Evolutionary conservation across 2,888 invertebrate genomes (phyloP).

Genomic region (Liopterus haemorrhoidalis): DNA sequence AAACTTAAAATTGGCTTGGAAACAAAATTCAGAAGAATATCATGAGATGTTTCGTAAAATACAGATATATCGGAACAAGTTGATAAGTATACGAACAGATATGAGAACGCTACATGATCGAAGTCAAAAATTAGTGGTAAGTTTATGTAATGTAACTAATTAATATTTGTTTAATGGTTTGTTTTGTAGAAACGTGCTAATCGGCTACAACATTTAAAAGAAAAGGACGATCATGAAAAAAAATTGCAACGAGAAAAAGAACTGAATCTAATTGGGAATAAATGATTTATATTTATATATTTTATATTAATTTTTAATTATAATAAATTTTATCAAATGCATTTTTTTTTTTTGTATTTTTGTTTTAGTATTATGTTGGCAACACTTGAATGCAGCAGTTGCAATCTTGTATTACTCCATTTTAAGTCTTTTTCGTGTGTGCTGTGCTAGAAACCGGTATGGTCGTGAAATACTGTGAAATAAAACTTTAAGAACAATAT

Average conservation of each 20-base stretch:
- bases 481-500: slow-evolving; percentile 37
- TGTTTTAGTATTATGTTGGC: no score
- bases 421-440: no score
- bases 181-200: slow-evolving; percentile 43
- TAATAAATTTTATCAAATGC: no score
- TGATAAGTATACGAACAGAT: slow-evolving; percentile 44
- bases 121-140: slow-evolving; percentile 45
- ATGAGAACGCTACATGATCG: slow-evolving; percentile 45
- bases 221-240: slow-evolving; percentile 42
- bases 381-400: no score
- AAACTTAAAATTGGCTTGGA: slow-evolving; percentile 34
- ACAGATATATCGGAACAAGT: slow-evolving; percentile 44
- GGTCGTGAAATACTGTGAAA: slow-evolving; percentile 34
- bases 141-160: slow-evolving; percentile 15
- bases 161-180: slow-evolving; percentile 3
- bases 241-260: slow-evolving; percentile 44
- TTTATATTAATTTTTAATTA: slow-evolving; percentile 17
- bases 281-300: slow-evolving; percentile 9
- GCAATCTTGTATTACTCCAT: no score
- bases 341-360: no score
- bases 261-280: slow-evolving; percentile 21
- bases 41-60: slow-evolving; percentile 42
- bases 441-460: slow-evolving; percentile 37
- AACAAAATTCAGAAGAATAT: slow-evolving; percentile 34
- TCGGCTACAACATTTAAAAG: slow-evolving; percentile 44